Conservation (phyloP, 2,888 invertebrate species). For the Brenthis daphne region DNA sequence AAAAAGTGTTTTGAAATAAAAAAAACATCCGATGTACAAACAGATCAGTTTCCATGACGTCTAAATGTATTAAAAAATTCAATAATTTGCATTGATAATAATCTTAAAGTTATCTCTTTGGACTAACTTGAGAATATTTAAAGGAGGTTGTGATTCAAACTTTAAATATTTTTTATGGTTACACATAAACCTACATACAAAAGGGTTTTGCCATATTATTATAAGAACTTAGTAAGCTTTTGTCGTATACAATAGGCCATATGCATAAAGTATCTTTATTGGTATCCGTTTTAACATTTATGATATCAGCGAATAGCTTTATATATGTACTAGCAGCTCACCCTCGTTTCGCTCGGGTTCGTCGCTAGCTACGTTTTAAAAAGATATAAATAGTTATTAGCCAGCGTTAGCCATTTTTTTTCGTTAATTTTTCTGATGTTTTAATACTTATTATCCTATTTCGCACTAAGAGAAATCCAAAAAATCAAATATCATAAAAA, state of each 20-base stretch:
- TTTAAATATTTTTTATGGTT: not conserved
- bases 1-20: not conserved
- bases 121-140: too few species aligned
- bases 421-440: too few species aligned
- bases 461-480: too few species aligned
- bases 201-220: conserved; percentile 4
- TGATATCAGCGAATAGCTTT: too few species aligned
- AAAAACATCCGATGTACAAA: not conserved
- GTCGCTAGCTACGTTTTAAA: too few species aligned
- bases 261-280: not conserved
- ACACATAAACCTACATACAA: not conserved
- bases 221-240: not conserved
- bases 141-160: not conserved
- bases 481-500: too few species aligned
- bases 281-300: too few species aligned
- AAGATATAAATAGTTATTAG: too few species aligned
- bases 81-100: conserved; percentile 5
- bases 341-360: too few species aligned
- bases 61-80: conserved; percentile 4
- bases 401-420: too few species aligned
- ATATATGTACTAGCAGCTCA: too few species aligned
- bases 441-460: too few species aligned
- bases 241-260: not conserved
- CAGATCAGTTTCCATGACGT: conserved; percentile 11
- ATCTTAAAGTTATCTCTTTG: not conserved